phyloP scores from a whole-genome alignment of 2,113 vertebrate species.

The Planiliza haematocheilus region DNA sequence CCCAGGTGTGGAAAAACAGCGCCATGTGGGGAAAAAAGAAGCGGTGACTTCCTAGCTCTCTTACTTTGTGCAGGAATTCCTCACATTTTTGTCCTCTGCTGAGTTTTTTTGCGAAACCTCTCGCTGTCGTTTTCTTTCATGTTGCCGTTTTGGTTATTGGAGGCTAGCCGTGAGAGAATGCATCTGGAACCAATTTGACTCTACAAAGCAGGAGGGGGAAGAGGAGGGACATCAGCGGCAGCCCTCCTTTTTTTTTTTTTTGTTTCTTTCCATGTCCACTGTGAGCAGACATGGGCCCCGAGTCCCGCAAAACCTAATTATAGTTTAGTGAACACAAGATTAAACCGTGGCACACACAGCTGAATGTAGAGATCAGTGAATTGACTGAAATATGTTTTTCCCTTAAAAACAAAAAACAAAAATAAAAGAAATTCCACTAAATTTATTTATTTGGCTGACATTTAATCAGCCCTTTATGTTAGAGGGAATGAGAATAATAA shows the following conservation, averaged over 20 bases:
- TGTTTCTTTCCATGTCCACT: slow-evolving; percentile 60
- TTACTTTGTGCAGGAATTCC: slow-evolving; percentile 39
- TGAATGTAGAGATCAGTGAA: slow-evolving; percentile 23
- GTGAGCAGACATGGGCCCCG: slow-evolving; percentile 48
- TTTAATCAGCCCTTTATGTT: no score
- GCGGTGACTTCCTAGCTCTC: no score
- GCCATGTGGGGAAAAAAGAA: neutral
- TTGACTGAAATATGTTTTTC: slow-evolving; percentile 26
- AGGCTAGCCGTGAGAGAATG: slow-evolving; percentile 67
- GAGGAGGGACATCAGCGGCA: slow-evolving; percentile 59
- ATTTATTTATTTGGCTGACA: neutral
- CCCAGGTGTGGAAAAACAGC: neutral
- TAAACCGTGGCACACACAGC: slow-evolving; percentile 48
- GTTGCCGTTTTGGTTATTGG: slow-evolving; percentile 61
- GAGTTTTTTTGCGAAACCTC: slow-evolving; percentile 38
- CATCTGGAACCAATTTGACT: slow-evolving; percentile 85
- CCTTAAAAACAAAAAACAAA: neutral
- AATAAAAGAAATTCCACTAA: neutral
- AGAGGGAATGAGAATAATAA: neutral
- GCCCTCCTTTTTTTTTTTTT: slow-evolving; percentile 14
- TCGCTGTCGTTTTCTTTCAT: slow-evolving; percentile 53
- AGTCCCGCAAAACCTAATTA: slow-evolving; percentile 65
- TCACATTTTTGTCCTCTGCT: slow-evolving; percentile 36
- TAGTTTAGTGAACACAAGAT: slow-evolving; percentile 56
- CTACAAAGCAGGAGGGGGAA: slow-evolving; percentile 63